Evolutionary conservation across 2,113 vertebrate species (phyloP).

Genomic region (Sorex fumeus): DNA sequence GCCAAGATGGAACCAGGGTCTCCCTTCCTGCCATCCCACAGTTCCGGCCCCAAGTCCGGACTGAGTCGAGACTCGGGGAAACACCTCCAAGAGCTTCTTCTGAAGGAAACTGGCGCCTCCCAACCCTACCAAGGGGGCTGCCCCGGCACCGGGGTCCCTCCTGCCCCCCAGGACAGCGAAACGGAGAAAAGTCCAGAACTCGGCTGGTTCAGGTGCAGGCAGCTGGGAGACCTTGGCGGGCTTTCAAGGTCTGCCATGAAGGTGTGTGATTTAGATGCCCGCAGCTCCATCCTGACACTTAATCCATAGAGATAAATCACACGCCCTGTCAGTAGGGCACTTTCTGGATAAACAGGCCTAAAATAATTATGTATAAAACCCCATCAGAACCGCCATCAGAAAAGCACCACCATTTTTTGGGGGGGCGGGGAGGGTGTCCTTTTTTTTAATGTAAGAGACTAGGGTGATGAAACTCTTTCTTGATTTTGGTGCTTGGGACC

Average conservation of each 20-base stretch:
- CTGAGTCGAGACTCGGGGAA: not conserved
- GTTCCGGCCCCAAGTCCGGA: no score
- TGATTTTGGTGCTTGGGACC: not conserved
- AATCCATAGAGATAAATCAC: constrained; percentile 88
- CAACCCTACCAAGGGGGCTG: not conserved
- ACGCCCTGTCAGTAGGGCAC: constrained; percentile 45
- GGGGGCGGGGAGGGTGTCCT: not conserved
- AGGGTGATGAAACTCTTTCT: constrained; percentile 62
- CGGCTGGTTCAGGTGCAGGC: constrained; percentile 52
- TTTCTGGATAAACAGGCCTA: constrained; percentile 80
- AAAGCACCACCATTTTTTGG: constrained; percentile 59
- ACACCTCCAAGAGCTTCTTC: not conserved
- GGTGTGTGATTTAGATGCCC: constrained; percentile 81
- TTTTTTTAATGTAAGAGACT: constrained; percentile 14
- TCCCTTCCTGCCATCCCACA: no score
- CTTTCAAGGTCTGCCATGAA: constrained; percentile 77
- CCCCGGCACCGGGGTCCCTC: not conserved
- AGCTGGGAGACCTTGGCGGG: constrained; percentile 39
- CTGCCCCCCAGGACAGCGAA: not conserved
- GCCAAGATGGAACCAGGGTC: no score
- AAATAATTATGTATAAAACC: constrained; percentile 83
- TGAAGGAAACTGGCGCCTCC: not conserved
- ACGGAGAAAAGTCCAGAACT: constrained; percentile 63
- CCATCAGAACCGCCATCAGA: constrained; percentile 74
- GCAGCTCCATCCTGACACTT: constrained; percentile 81